Evolutionary conservation across 2,113 vertebrate genomes (phyloP).

Genomic region (Calidris pygmaea): DNA sequence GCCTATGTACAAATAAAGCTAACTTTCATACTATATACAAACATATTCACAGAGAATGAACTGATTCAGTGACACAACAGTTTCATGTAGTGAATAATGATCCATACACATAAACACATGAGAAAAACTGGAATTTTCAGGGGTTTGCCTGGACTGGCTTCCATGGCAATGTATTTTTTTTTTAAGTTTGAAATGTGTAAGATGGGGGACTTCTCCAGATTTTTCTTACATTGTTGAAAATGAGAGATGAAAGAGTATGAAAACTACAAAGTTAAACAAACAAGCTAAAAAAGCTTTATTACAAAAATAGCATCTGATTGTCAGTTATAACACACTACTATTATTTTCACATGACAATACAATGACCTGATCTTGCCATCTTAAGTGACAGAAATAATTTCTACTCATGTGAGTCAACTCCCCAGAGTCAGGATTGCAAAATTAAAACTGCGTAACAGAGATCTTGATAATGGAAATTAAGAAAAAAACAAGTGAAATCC

Average conservation of each 20-base stretch:
- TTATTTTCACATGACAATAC: constrained; percentile 20
- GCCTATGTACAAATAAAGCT: constrained; percentile 75
- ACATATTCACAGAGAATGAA: constrained; percentile 64
- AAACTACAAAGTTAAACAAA: not conserved
- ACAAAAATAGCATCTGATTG: constrained; percentile 61
- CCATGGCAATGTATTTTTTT: not conserved
- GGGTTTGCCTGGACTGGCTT: not conserved
- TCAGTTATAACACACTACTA: not conserved
- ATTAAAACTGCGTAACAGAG: not conserved
- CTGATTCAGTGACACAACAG: not conserved
- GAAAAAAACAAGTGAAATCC: not conserved
- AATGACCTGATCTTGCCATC: not conserved
- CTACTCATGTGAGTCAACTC: not conserved
- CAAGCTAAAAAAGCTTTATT: constrained; percentile 34
- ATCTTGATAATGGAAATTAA: not conserved
- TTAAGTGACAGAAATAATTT: constrained; percentile 64
- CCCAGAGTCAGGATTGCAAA: constrained; percentile 11
- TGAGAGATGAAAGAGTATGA: constrained; percentile 1
- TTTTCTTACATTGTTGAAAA: constrained; percentile 16
- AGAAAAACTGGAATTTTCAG: constrained; percentile 23
- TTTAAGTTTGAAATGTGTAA: constrained; percentile 6
- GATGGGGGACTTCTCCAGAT: not conserved
- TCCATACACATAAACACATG: constrained; percentile 32
- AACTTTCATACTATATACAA: constrained; percentile 70
- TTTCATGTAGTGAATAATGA: constrained; percentile 47